Evolutionary conservation across 2,888 invertebrate genomes (phyloP), one percentile per base, ranked within the genome.

Genomic region (Trichopoda pennipes): DNA sequence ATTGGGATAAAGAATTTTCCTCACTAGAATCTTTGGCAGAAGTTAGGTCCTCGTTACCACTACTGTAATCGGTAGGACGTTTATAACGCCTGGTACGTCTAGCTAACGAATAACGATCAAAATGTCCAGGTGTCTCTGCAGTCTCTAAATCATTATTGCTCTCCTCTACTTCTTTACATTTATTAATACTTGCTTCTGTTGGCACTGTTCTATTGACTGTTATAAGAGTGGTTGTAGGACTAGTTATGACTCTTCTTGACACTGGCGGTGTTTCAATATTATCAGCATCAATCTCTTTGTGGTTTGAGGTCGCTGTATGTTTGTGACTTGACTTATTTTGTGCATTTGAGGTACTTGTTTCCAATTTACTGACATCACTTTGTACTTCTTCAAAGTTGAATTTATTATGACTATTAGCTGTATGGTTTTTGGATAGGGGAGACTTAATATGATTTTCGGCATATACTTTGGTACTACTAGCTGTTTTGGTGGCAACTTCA

Each of bases 201-300:
- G 89, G 85, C 56, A 87, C 28, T 19, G 63, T 47, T 23, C 81
- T 60, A 68, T 82, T 85, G 1, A 89, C 86, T 3, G 88, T 89
- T 53, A 90, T 87, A 55, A 89, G 85, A 14, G 90, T 89, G 19
- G 87, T 87, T 44, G 77, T 89, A 70, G 89, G 86, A 58, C 86
- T 87, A 79, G 85, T 78, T 12, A 89, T 85, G 10, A 88, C 80
- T 85, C 95, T 94, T 74, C 97, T 92, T 19, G 94, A 94, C 0
- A 94, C 95, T 7, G 97, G 97, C 21, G 97, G 97, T 2, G 97
- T 97, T 92, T 97, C 97, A 42, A 97, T 95, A 86, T 97, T 97
- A 86, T 97, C 97, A 3, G 96, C 96, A 90, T 97, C 97, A 51
- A 97, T 96, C 88, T 97, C 96, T 14, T 95, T 94, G 88, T 94